Evolutionary conservation across 2,113 vertebrate species (phyloP).

Genomic region (Otolemur garnettii): DNA sequence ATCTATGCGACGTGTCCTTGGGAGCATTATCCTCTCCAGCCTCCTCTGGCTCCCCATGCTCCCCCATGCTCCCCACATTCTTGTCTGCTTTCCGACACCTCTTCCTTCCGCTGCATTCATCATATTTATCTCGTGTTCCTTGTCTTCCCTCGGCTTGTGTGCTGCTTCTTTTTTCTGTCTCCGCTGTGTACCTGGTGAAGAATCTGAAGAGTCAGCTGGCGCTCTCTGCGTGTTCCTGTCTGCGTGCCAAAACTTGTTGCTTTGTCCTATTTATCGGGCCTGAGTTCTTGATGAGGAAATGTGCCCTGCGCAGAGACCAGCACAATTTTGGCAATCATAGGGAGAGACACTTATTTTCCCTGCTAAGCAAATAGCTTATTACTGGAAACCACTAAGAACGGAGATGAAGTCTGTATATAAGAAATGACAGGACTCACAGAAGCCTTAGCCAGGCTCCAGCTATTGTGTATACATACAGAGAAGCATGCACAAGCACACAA

Average conservation of each 20-base stretch:
- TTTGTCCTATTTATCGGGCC: constrained; percentile 40
- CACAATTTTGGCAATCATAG: constrained; percentile 60
- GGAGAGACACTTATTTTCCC: constrained; percentile 63
- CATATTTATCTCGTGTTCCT: not conserved
- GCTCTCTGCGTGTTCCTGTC: constrained; percentile 1
- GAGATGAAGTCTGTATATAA: constrained; percentile 60
- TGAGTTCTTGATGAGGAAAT: constrained; percentile 60
- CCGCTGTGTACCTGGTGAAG: constrained; percentile 6
- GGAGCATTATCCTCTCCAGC: not conserved
- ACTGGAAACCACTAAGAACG: constrained; percentile 62
- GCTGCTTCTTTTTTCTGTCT: not conserved
- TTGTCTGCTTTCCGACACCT: not conserved
- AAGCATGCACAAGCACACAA: constrained; percentile 42
- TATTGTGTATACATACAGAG: constrained; percentile 51
- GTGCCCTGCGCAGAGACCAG: constrained; percentile 41
- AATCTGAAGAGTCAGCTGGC: constrained; percentile 30
- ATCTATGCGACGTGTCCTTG: not conserved
- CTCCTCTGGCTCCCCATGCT: not conserved
- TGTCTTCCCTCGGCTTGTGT: not conserved
- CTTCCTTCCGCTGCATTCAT: not conserved
- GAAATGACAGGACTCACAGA: constrained; percentile 69
- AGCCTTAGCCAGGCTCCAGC: constrained; percentile 66
- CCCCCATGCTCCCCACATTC: not conserved
- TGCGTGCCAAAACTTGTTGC: constrained; percentile 52
- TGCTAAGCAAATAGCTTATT: constrained; percentile 78